Evolutionary conservation across 2,888 invertebrate species (phyloP).

Genomic region (Cristatella mucedo): DNA sequence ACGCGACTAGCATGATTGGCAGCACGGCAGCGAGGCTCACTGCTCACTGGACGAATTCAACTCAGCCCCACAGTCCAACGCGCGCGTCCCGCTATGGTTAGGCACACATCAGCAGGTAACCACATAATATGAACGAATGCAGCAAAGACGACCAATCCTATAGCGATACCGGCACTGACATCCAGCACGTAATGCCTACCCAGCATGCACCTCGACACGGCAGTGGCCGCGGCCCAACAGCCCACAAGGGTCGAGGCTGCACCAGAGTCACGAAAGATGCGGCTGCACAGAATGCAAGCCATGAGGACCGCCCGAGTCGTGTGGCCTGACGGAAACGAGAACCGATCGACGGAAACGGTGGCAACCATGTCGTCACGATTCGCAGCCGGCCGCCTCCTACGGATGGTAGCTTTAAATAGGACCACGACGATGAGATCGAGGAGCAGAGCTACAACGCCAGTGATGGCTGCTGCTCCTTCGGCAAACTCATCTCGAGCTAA

Average conservation of each 20-base stretch:
- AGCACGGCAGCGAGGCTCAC: no score
- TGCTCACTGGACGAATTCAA: no score
- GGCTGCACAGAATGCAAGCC: slow-evolving; percentile 49
- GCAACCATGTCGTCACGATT: slow-evolving; percentile 52
- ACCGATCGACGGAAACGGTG: slow-evolving; percentile 57
- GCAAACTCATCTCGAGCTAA: no score
- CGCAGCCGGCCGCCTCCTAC: slow-evolving; percentile 57
- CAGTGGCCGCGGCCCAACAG: slow-evolving; percentile 59
- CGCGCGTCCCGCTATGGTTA: no score
- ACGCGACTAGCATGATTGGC: no score
- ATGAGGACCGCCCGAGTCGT: slow-evolving; percentile 66
- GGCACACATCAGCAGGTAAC: no score
- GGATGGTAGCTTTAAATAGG: slow-evolving; percentile 56
- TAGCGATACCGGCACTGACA: slow-evolving; percentile 54
- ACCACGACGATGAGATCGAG: slow-evolving; percentile 64
- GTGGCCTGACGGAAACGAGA: slow-evolving; percentile 86
- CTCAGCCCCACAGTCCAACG: no score
- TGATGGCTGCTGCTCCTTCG: no score
- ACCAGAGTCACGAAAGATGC: slow-evolving; percentile 37
- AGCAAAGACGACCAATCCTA: slow-evolving; percentile 54
- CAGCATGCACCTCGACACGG: slow-evolving; percentile 61
- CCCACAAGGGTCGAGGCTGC: slow-evolving; percentile 43
- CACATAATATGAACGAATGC: no score
- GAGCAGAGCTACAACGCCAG: slow-evolving; percentile 60
- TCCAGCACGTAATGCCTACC: slow-evolving; percentile 76